Base-by-base conservation (phyloP, 37 sponge, comb jelly and placozoan species). In the Geodia barretti region DNA sequence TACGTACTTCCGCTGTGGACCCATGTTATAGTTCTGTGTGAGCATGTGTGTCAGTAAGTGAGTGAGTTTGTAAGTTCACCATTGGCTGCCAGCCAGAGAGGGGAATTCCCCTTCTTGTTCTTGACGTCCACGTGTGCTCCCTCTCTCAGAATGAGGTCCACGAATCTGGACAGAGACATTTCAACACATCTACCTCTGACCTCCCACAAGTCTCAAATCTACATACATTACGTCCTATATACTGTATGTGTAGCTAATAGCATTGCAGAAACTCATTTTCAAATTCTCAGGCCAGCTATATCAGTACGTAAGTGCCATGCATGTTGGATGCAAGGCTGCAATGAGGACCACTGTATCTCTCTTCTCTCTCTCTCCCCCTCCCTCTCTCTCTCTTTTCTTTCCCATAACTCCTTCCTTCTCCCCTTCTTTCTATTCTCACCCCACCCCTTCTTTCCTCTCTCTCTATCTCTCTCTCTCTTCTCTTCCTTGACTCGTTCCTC, bases 51-150 rank as follows among this genome's bases (percentile, higher is more conserved):
- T n/a, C n/a, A n/a, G n/a, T n/a, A n/a, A n/a, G 74, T 38, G 59
- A 37, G 37, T 26, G 20, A 30, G 23, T 3, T 35, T 36, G 1
- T 77, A 64, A 29, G 26, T 81, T 70, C 71, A 78, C 95, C 96
- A 84, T 95, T 92, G 64, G 83, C 76, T n/a, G 96, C 93, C 31
- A 95, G 88, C 96, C 96, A 95, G 54, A 95, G 88, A 37, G 96
- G 96, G 63, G 96, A 92, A 63, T 91, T 92, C 37, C 96, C 96
- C 84, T 95, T 95, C 85, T 95, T 95, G 79, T 95, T 95, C 90
- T 92, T 91, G 24, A 92, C 96, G 32, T 95, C 96, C 14, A 92
- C 87, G 62, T 83, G 67, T n/a, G 96, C 93, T 7, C 88, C 93
- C 31, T 77, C 39, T 7, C 79, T 69, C 20, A 95, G 81, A 25